phyloP scores from a whole-genome alignment of 2,797 vertebrate genomes.

The Tarsius wallacei region DNA sequence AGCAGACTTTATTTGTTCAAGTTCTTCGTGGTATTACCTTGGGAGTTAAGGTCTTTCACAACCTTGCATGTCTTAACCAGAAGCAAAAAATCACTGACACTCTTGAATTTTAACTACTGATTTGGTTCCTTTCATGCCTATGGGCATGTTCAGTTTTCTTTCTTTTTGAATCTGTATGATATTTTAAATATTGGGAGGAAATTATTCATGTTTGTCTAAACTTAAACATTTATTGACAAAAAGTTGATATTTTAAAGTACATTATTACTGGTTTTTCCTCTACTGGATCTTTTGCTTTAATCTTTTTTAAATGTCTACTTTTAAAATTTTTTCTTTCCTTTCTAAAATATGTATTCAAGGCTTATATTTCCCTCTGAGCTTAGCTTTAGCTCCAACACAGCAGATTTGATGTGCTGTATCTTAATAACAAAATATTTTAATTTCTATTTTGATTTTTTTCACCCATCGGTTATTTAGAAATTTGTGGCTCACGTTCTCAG shows the following conservation, averaged over 20 bases:
- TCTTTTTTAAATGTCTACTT: not conserved
- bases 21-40: not conserved
- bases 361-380: not conserved
- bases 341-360: not conserved
- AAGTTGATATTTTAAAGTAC: not conserved
- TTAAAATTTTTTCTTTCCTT: not conserved
- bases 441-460: conserved; percentile 17
- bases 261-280: not conserved
- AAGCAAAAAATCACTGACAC: not conserved
- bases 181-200: not conserved
- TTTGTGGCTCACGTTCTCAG: not conserved
- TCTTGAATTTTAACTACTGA: not conserved
- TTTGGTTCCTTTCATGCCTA: too few species aligned
- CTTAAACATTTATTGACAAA: not conserved
- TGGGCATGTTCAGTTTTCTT: fast-evolving
- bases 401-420: not conserved
- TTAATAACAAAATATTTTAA: not conserved
- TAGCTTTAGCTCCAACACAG: not conserved
- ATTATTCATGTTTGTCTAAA: not conserved
- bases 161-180: not conserved
- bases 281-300: not conserved
- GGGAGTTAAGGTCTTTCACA: not conserved
- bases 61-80: too few species aligned
- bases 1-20: too few species aligned
- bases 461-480: conserved; percentile 19